These are phyloP conservation scores for Sardina pilchardus DNA, from an alignment of 2,113 vertebrate genomes.

Conservation along the genomic window DNA sequence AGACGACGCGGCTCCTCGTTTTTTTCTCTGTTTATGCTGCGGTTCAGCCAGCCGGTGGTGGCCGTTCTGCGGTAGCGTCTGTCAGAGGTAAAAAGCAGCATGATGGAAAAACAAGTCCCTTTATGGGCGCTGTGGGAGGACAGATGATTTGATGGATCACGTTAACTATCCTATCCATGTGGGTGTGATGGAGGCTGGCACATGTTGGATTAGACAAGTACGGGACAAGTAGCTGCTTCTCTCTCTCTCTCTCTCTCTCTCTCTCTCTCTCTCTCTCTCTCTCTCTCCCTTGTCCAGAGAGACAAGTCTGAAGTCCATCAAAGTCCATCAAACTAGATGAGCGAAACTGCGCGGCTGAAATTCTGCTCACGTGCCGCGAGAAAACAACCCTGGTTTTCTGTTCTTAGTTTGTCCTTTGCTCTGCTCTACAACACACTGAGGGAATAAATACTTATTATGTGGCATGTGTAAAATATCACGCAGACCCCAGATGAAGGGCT, in stretches of 20 bases:
- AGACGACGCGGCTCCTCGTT: not conserved
- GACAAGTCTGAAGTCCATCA: not conserved
- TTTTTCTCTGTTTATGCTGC: not conserved
- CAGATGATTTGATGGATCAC: conserved; percentile 12
- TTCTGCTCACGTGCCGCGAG: not conserved
- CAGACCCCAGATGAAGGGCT: not conserved
- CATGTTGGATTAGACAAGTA: not conserved
- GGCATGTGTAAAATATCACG: not conserved
- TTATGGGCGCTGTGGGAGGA: not conserved
- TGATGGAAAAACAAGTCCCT: conserved; percentile 8
- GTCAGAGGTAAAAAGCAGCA: not conserved
- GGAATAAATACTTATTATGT: not conserved
- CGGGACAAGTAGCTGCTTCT: not conserved
- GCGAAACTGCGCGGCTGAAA: not conserved
- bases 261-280: not conserved
- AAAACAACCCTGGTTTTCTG: not conserved
- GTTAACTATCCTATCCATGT: not conserved
- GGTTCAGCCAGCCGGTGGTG: not conserved
- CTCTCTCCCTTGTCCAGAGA: not conserved
- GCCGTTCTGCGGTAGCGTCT: not conserved
- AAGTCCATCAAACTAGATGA: not conserved
- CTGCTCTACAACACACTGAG: not conserved
- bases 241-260: not conserved
- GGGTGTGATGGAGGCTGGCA: not conserved
- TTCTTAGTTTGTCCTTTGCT: not conserved